Base-by-base conservation (phyloP, 2,888 invertebrate species). In the Halictus quadricinctus region DNA sequence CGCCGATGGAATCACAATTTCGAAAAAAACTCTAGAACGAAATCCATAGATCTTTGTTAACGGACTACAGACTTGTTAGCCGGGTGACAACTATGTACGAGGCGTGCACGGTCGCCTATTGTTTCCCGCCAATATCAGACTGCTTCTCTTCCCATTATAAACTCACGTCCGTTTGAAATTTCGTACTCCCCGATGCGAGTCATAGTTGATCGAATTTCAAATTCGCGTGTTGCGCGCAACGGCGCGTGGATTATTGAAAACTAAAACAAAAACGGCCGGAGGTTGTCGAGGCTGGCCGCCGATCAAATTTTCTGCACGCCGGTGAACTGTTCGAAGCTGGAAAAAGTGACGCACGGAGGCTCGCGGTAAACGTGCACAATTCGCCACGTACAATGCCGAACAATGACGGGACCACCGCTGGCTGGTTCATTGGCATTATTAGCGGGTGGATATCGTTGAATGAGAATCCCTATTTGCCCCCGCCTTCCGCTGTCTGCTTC, bases 381-480 rank as follows among this genome's bases (percentile, higher is more conserved):
- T 84, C 82, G 66, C 70, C 72, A 75, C 70, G 80, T 46, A 86
- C 83, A 86, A 86, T 86, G 72, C 64, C 60, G 50, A 50, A 18
- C 81, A 80, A 80, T 60, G 75, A 72, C 58, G 72, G 69, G 78
- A 46, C 75, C 29, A 29, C 29, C 29, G 60, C 69, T 21, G 13
- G 74, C 64, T 77, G 76, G 72, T 41, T 69, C 70, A 80, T 77
- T 70, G 83, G 58, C 84, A 74, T 88, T 89, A 89, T 89, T 86
- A 86, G 73, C 54, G 58, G 72, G 29, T n/a, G 72, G 84, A 79
- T 88, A 89, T 89, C 85, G 80, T 36, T 72, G 80, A 85, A 89
- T 85, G 87, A 88, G 81, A 88, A 88, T 89, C 85, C 86, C 84
- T 72, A 76, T 74, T 86, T 83, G 80, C 1, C 29, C 29, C 29